A percentile compares a stretch with the other conserved stretches of the same genome.
These are phyloP conservation scores for Polydrusus tereticollis DNA, from an alignment of 2,888 invertebrate species.

Conservation along the genomic window DNA sequence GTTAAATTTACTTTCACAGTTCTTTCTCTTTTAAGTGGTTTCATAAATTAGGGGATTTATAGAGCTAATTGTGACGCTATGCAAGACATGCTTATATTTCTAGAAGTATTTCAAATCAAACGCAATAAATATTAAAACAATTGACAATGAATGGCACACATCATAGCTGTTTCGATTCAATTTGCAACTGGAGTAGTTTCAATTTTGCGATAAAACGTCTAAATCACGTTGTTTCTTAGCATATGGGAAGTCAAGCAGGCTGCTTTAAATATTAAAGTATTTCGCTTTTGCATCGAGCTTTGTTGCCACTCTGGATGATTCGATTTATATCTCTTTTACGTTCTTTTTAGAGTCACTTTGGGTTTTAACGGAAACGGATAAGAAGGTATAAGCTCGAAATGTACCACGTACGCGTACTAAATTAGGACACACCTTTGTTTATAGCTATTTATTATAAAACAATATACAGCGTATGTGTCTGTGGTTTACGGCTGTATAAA, in stretches of 20 bases:
- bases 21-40: not conserved
- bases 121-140: too few relatives aligned
- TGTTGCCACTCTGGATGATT: constrained; percentile 9
- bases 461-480: too few relatives aligned
- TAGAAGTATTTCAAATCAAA: too few relatives aligned
- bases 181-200: not conserved
- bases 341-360: constrained; percentile 11
- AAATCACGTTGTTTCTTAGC: not conserved
- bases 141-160: too few relatives aligned
- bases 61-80: not conserved
- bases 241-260: not conserved
- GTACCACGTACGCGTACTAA: not conserved
- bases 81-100: too few relatives aligned
- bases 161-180: not conserved
- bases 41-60: not conserved
- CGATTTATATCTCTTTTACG: constrained; percentile 9
- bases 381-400: constrained; percentile 8
- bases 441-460: too few relatives aligned
- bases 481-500: too few relatives aligned
- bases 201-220: not conserved
- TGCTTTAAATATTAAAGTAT: constrained; percentile 17
- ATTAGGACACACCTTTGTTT: not conserved
- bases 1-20: not conserved
- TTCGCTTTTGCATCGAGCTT: constrained; percentile 3
- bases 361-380: constrained; percentile 7